phyloP scores from a whole-genome alignment of 1,140 invertebrate species.

The Coboldia fuscipes region DNA sequence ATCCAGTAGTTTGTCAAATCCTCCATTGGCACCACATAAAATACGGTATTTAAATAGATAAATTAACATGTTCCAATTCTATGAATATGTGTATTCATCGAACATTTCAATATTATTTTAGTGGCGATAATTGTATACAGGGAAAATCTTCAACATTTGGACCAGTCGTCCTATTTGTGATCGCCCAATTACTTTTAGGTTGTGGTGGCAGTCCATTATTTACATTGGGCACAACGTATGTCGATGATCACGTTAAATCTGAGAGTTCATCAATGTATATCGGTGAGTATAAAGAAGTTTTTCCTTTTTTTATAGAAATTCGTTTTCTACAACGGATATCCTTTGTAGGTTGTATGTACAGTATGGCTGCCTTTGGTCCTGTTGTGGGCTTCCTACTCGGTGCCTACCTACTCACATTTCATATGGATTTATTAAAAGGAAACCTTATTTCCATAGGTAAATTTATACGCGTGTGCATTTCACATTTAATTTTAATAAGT shows the following conservation, averaged over 20 bases:
- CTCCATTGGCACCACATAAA: conserved; percentile 48
- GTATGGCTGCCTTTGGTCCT: conserved; percentile 82
- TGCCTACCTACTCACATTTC: conserved; percentile 73
- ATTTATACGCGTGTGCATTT: conserved; percentile 3
- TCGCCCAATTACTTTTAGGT: conserved; percentile 73
- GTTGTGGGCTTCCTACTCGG: conserved; percentile 78
- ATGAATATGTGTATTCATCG: neutral
- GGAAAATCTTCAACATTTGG: conserved; percentile 55
- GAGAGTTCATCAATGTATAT: conserved; percentile 71
- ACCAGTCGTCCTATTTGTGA: conserved; percentile 64
- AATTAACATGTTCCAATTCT: neutral
- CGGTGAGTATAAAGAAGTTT: conserved; percentile 30
- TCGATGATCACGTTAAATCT: conserved; percentile 69
- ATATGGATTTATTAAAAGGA: conserved; percentile 63
- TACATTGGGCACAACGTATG: conserved; percentile 71
- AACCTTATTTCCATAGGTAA: conserved; percentile 49
- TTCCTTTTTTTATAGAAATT: neutral
- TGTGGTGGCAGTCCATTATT: conserved; percentile 69
- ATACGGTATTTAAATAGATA: conserved; percentile 14
- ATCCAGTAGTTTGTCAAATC: conserved; percentile 37
- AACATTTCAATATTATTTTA: conserved; percentile 6
- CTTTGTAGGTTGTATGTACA: conserved; percentile 65
- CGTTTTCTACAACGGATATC: neutral
- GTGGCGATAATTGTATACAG: conserved; percentile 59
- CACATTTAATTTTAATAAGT: too few relatives aligned